phyloP scores from a whole-genome alignment of 2,113 vertebrate genomes.

The Anarrhichthys ocellatus region DNA sequence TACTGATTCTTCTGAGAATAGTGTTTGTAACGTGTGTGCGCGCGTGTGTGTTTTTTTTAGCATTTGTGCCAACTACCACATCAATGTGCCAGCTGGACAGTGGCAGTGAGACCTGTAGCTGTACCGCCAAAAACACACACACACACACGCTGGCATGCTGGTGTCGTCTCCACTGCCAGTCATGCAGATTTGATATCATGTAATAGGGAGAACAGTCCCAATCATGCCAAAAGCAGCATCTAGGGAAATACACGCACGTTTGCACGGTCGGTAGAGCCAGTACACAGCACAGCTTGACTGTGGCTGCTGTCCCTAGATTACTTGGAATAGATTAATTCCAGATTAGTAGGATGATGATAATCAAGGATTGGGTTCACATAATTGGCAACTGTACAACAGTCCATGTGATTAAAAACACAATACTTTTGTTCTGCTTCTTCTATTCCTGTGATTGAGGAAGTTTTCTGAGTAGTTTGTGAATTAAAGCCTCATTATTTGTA shows the following conservation, averaged over 20 bases:
- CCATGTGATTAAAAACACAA: slow-evolving; percentile 3
- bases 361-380: slow-evolving; percentile 19
- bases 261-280: slow-evolving; percentile 2
- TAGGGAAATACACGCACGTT: slow-evolving; percentile 38
- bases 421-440: not conserved
- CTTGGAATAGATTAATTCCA: slow-evolving; percentile 58
- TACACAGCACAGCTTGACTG: not conserved
- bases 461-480: not conserved
- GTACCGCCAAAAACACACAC: slow-evolving; percentile 30
- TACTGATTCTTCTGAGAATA: slow-evolving; percentile 35
- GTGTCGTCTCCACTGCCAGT: slow-evolving; percentile 45
- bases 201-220: slow-evolving; percentile 35
- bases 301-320: slow-evolving; percentile 50
- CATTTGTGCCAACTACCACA: slow-evolving; percentile 52
- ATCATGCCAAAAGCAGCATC: slow-evolving; percentile 43
- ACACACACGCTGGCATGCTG: slow-evolving; percentile 24
- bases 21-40: slow-evolving; percentile 4
- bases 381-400: slow-evolving; percentile 31
- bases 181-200: slow-evolving; percentile 62
- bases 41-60: slow-evolving; percentile 7
- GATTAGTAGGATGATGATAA: slow-evolving; percentile 54
- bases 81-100: slow-evolving; percentile 63
- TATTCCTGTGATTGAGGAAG: not conserved
- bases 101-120: slow-evolving; percentile 52
- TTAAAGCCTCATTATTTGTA: not conserved